A percentile compares a stretch with the other conserved stretches of the same genome.
Conservation (phyloP, 1,140 invertebrate species). For the Saccostrea echinata region DNA sequence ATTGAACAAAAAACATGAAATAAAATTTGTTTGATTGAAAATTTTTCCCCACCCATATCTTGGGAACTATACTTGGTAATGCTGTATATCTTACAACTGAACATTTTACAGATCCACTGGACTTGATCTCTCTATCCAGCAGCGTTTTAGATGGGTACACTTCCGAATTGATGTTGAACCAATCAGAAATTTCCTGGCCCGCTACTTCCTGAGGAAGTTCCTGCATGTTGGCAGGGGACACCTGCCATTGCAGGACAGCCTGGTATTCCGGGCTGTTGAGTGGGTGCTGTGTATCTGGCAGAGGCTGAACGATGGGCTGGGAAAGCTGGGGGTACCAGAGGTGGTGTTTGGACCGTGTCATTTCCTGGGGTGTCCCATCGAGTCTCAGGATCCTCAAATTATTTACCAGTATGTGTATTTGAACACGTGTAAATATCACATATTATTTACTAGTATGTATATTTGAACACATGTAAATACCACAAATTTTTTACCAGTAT, state of each 20-base stretch:
- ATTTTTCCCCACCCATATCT: too few relatives aligned
- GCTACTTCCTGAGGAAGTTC: conserved; percentile 73
- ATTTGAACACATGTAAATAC: too few relatives aligned
- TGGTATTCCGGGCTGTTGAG: conserved; percentile 71
- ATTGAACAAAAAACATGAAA: too few relatives aligned
- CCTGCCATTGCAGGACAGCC: conserved; percentile 69
- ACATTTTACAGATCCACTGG: conserved; percentile 74
- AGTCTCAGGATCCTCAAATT: conserved; percentile 67
- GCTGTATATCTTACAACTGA: too few relatives aligned
- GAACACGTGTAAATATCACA: too few relatives aligned
- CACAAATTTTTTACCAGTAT: too few relatives aligned
- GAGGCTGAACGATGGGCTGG: conserved; percentile 76
- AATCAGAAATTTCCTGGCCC: conserved; percentile 71
- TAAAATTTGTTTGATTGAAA: too few relatives aligned
- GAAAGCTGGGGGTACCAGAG: conserved; percentile 76
- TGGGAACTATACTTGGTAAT: too few relatives aligned
- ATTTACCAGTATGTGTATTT: conserved; percentile 70
- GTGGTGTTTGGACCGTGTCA: conserved; percentile 75
- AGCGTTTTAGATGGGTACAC: conserved; percentile 78
- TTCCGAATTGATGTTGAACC: conserved; percentile 77
- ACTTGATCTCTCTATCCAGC: conserved; percentile 75
- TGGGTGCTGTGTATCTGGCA: conserved; percentile 78
- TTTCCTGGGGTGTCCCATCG: conserved; percentile 77
- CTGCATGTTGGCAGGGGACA: conserved; percentile 69
- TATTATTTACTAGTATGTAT: too few relatives aligned